These are phyloP conservation scores for Dilophus febrilis DNA, from an alignment of 2,888 invertebrate genomes.

Conservation along the genomic window DNA sequence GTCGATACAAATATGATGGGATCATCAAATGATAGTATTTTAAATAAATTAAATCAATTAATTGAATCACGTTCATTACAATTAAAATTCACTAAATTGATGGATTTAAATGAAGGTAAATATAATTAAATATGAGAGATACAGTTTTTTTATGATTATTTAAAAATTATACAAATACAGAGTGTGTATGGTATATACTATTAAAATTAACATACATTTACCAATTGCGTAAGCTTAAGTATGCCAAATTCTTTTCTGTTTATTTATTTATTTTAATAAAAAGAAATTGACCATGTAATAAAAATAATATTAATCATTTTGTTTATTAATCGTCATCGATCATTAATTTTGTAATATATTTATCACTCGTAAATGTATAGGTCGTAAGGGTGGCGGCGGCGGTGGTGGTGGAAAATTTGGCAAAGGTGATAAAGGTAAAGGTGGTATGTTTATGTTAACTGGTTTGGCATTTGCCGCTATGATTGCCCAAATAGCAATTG, in stretches of 20 bases:
- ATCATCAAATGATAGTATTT: constrained; percentile 12
- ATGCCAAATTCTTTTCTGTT: too few species aligned
- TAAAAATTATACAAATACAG: too few species aligned
- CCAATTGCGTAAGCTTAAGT: too few species aligned
- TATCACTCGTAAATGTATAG: constrained; percentile 18
- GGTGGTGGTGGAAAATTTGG: constrained; percentile 23
- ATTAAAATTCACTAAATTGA: constrained; percentile 18
- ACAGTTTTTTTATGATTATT: too few species aligned
- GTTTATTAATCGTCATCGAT: too few species aligned
- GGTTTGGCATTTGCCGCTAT: constrained; percentile 43
- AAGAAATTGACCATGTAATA: too few species aligned
- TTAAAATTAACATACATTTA: too few species aligned
- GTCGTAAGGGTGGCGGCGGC: constrained; percentile 26
- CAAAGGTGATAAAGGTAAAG: constrained; percentile 17
- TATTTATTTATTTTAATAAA: too few species aligned
- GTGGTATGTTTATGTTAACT: constrained; percentile 39
- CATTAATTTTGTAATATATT: too few species aligned
- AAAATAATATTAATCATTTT: too few species aligned
- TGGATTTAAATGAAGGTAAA: neutral
- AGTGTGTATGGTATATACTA: too few species aligned
- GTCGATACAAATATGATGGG: neutral
- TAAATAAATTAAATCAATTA: constrained; percentile 26
- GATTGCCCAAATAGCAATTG: constrained; percentile 47
- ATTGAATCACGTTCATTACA: constrained; percentile 29
- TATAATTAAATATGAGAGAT: too few species aligned